Percentiles rank a stretch among this genome's conserved stretches.
phyloP scores from a whole-genome alignment of 2,113 vertebrate genomes.

The Marmota monax region DNA sequence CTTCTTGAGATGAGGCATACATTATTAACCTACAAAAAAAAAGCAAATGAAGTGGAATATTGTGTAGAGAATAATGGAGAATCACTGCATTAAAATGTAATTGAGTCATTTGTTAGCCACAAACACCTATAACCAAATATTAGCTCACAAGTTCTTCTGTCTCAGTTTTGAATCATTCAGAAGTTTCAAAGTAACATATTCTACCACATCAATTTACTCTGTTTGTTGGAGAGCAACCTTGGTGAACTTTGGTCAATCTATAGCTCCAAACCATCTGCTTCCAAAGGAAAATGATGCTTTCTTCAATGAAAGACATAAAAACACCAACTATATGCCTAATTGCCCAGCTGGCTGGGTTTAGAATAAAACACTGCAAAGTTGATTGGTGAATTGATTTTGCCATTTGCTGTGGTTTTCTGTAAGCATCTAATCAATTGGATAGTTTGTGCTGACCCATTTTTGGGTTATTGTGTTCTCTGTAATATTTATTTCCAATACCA shows the following conservation, averaged over 20 bases:
- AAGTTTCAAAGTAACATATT: slow-evolving; percentile 63
- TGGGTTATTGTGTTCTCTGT: slow-evolving; percentile 77
- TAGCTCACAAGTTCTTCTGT: neutral
- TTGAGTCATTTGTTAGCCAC: slow-evolving; percentile 55
- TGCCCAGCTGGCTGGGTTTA: slow-evolving; percentile 78
- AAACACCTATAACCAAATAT: slow-evolving; percentile 63
- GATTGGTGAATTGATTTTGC: slow-evolving; percentile 87
- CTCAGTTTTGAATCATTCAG: slow-evolving; percentile 68
- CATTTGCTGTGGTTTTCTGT: slow-evolving; percentile 85
- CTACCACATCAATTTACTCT: slow-evolving; percentile 63
- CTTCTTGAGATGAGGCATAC: neutral
- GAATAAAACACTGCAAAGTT: slow-evolving; percentile 84
- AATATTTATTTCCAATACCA: slow-evolving; percentile 78
- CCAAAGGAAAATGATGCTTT: slow-evolving; percentile 78
- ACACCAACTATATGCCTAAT: slow-evolving; percentile 81
- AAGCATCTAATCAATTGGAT: slow-evolving; percentile 86
- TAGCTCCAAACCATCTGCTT: slow-evolving; percentile 75
- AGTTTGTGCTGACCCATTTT: slow-evolving; percentile 84
- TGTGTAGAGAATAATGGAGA: slow-evolving; percentile 53
- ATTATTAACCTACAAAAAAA: slow-evolving; percentile 45
- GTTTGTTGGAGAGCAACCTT: slow-evolving; percentile 56
- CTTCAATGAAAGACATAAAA: slow-evolving; percentile 85
- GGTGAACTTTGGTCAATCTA: slow-evolving; percentile 69
- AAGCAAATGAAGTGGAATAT: slow-evolving; percentile 51
- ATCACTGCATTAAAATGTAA: slow-evolving; percentile 65